These are phyloP conservation scores for Caenorhabditis afra DNA, from an alignment of 2,888 invertebrate species.

Conservation along the genomic window DNA sequence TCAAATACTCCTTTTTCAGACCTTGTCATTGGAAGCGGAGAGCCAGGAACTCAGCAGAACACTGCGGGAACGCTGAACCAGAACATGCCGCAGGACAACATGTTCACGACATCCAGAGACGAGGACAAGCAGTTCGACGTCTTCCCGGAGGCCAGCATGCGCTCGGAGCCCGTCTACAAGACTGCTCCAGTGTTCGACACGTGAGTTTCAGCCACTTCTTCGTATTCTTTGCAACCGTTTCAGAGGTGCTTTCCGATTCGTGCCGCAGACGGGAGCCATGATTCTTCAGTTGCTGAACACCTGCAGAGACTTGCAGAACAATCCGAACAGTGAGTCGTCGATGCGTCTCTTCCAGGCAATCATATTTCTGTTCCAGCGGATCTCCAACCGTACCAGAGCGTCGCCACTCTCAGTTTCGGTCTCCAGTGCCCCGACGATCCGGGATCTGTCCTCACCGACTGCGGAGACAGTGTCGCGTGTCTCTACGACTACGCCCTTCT, in stretches of 20 bases:
- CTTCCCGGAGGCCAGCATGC: slow-evolving; percentile 77
- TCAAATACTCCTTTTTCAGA: slow-evolving; percentile 59
- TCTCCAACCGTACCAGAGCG: slow-evolving; percentile 73
- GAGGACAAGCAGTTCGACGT: slow-evolving; percentile 80
- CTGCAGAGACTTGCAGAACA: slow-evolving; percentile 75
- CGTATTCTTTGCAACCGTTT: slow-evolving; percentile 23
- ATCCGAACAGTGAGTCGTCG: slow-evolving; percentile 66
- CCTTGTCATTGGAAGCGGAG: slow-evolving; percentile 76
- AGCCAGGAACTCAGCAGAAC: slow-evolving; percentile 72
- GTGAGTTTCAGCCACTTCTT: slow-evolving; percentile 62
- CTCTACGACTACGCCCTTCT: slow-evolving; percentile 77
- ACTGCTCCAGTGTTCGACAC: slow-evolving; percentile 74
- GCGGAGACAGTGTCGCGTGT: slow-evolving; percentile 79
- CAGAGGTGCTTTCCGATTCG: slow-evolving; percentile 74
- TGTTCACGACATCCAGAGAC: slow-evolving; percentile 79
- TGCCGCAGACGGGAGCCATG: slow-evolving; percentile 75
- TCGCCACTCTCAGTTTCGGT: slow-evolving; percentile 70
- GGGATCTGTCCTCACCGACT: slow-evolving; percentile 73
- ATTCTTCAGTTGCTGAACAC: slow-evolving; percentile 76
- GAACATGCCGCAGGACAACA: slow-evolving; percentile 78
- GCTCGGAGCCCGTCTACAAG: slow-evolving; percentile 76
- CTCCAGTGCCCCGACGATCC: slow-evolving; percentile 78
- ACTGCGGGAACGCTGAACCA: slow-evolving; percentile 72
- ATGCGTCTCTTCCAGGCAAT: too few relatives aligned
- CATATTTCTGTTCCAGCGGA: too few relatives aligned